Percentiles rank a stretch among this genome's conserved stretches.
phyloP scores from a whole-genome alignment of 2,113 vertebrate genomes.

The Nansenia antarctica region DNA sequence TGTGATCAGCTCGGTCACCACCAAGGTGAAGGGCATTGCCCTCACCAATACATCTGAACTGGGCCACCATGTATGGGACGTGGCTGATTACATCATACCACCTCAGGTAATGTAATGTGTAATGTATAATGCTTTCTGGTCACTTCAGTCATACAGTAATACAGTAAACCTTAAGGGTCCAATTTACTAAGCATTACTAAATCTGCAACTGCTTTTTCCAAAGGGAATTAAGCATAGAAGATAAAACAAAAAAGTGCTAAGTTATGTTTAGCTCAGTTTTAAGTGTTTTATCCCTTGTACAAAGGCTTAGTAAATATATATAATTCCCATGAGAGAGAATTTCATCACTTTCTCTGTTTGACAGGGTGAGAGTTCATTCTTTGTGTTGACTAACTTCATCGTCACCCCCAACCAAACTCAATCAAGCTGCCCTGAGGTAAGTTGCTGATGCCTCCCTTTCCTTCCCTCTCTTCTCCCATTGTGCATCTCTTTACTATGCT shows the following conservation, averaged over 20 bases:
- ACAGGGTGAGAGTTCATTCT: slow-evolving; percentile 75
- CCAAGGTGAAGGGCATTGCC: slow-evolving; percentile 75
- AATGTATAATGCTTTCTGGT: background rate
- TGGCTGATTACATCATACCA: slow-evolving; percentile 80
- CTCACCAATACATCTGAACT: slow-evolving; percentile 69
- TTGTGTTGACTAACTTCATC: slow-evolving; percentile 82
- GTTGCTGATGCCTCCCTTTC: no score
- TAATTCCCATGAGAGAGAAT: no score
- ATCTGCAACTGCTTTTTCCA: no score
- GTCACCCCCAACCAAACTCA: slow-evolving; percentile 77
- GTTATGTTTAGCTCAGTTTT: no score
- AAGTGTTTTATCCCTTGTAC: no score
- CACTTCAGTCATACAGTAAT: background rate
- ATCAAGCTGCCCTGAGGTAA: slow-evolving; percentile 76
- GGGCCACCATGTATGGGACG: slow-evolving; percentile 76
- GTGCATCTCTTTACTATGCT: no score
- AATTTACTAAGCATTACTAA: no score
- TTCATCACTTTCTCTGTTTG: slow-evolving; percentile 1
- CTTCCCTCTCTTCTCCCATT: no score
- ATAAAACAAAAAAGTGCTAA: no score
- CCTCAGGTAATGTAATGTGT: slow-evolving; percentile 67
- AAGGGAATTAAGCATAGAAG: background rate
- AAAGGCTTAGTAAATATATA: no score
- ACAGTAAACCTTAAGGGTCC: no score
- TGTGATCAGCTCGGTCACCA: slow-evolving; percentile 1